phyloP scores from a whole-genome alignment of 1,140 invertebrate species.

The honey bee (Apis mellifera) region Amel_HAv3.1 CM009942.2:133001-133500 shows the following conservation, averaged over 20 bases:
- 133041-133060: slow-evolving; percentile 40
- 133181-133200: not conserved
- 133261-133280: no score
- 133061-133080: slow-evolving; percentile 36
- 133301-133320: no score
- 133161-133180: slow-evolving; percentile 18
- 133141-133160: not conserved
- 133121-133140: not conserved
- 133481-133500: slow-evolving; percentile 60
- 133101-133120: slow-evolving; percentile 49
- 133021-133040: slow-evolving; percentile 7
- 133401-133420: slow-evolving; percentile 24
- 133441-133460: slow-evolving; percentile 52
- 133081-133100: slow-evolving; percentile 45
- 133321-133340: no score
- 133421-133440: slow-evolving; percentile 25
- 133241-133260: no score
- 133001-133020: no score
- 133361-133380: slow-evolving; percentile 16
- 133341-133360: no score
- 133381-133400: not conserved
- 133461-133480: slow-evolving; percentile 63
- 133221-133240: not conserved
- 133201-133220: not conserved
- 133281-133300: no score